Evolutionary conservation across 2,888 invertebrate genomes (phyloP).

Genomic region (Rugalucina vietnamica): DNA sequence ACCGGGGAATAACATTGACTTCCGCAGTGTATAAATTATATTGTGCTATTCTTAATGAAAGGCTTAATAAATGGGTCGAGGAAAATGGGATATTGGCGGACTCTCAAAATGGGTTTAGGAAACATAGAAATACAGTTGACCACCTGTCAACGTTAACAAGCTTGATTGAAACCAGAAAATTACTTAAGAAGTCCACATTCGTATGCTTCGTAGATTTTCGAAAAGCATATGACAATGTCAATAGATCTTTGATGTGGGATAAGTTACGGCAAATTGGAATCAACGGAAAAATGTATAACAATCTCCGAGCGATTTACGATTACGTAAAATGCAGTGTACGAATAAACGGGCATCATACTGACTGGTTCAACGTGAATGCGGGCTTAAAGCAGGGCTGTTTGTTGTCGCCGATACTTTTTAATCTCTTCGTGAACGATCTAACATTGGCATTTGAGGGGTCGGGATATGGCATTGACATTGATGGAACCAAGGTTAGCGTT

Average conservation of each 20-base stretch:
- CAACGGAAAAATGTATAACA: neutral
- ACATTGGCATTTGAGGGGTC: neutral
- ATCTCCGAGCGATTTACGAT: neutral
- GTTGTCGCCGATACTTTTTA: slow-evolving; percentile 16
- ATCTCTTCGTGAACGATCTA: neutral
- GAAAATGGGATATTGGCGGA: neutral
- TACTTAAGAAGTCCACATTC: neutral
- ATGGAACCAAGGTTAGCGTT: neutral
- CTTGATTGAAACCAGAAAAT: no score
- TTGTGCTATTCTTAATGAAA: neutral
- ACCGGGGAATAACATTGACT: neutral
- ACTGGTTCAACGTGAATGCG: neutral
- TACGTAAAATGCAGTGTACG: neutral
- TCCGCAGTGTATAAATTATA: no score
- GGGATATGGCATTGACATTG: neutral
- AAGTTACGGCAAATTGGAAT: neutral
- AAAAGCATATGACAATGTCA: neutral
- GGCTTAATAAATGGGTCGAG: neutral
- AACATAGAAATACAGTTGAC: no score
- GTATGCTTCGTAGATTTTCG: neutral
- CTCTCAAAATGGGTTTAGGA: no score
- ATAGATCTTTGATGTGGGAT: neutral
- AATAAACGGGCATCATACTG: neutral
- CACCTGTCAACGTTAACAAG: no score
- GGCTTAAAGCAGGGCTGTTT: neutral